A percentile compares a stretch with the other conserved stretches of the same genome.
Evolutionary conservation across 2,797 vertebrate species (phyloP).

Genomic region (Sylvia borin): DNA sequence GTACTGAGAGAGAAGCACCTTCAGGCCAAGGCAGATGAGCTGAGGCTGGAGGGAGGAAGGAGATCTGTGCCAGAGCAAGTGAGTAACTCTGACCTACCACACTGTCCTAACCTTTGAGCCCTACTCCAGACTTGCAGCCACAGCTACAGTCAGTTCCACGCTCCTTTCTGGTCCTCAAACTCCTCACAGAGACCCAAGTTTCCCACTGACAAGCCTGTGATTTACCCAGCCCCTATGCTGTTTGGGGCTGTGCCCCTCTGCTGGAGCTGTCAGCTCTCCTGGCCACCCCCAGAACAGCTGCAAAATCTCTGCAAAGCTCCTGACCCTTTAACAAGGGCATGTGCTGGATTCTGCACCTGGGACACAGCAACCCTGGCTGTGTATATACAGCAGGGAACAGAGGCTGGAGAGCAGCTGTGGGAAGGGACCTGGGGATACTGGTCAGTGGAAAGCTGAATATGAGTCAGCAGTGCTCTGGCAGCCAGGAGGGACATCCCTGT

Average conservation of each 20-base stretch:
- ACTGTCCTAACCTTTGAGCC: neutral
- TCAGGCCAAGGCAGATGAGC: neutral
- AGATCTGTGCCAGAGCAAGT: neutral
- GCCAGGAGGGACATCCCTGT: neutral
- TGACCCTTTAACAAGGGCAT: neutral
- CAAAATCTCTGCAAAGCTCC: neutral
- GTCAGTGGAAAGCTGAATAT: accelerated
- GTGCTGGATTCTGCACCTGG: neutral
- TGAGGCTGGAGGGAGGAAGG: neutral
- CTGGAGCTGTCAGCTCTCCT: neutral
- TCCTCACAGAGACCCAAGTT: neutral
- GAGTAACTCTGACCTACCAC: neutral
- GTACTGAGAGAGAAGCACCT: neutral
- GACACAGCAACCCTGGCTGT: neutral
- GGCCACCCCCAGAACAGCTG: neutral
- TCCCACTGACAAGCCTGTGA: neutral
- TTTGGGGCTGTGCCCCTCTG: neutral
- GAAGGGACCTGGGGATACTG: neutral
- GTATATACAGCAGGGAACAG: neutral
- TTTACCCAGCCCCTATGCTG: neutral
- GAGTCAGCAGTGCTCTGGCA: neutral
- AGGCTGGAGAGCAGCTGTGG: neutral
- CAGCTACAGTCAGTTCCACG: neutral
- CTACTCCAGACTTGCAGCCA: neutral
- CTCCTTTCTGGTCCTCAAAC: neutral